Evolutionary conservation across 1,140 invertebrate species (phyloP), one percentile per base, ranked within the genome.

Genomic region (Cyrtorhinus lividipennis): DNA sequence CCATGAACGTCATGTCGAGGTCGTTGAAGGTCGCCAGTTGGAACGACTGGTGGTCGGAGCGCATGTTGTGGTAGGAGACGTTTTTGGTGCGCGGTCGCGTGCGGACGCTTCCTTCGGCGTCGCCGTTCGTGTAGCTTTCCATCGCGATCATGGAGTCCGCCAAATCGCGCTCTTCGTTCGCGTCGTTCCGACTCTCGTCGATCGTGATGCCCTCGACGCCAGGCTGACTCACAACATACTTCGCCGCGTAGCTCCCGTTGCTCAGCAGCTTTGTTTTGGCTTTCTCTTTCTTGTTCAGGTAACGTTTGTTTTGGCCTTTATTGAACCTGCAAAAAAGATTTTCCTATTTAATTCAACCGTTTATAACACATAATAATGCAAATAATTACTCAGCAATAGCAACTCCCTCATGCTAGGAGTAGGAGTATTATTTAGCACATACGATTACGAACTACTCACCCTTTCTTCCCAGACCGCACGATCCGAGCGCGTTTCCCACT

Each of bases 61-160:
- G 75, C n/a, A 81, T 64, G 61, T 70, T 73, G 62, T 81, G 80
- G 69, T 81, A 82, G 66, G 77, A 80, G 0, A 83, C 81, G 62
- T 83, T 82, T 68, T 82, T 82, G 0, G 80, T 83, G 45, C 80
- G 70, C 8, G 80, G 80, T 57, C 80, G 70, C 59, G 80, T 79
- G 59, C 80, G 70, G 63, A 78, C 18, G 48, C 48, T 15, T 5
- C 10, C 10, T 15, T 53, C 48, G 20, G 10, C 20, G 10, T 53
- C 48, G 12, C 48, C 48, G 48, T 53, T 79, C 13, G 75, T 15
- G 10, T 18, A 59, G n/a, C 38, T 72, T 2, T 75, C 74, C 0
- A 71, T 68, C 23, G 74, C 75, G 2, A 74, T 71, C 20, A 62
- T 63, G 65, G 66, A 38, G 46, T 60, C 71, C 69, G 57, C 48